Evolutionary conservation across 2,888 invertebrate genomes (phyloP).

Genomic region (Caprella mutica): DNA sequence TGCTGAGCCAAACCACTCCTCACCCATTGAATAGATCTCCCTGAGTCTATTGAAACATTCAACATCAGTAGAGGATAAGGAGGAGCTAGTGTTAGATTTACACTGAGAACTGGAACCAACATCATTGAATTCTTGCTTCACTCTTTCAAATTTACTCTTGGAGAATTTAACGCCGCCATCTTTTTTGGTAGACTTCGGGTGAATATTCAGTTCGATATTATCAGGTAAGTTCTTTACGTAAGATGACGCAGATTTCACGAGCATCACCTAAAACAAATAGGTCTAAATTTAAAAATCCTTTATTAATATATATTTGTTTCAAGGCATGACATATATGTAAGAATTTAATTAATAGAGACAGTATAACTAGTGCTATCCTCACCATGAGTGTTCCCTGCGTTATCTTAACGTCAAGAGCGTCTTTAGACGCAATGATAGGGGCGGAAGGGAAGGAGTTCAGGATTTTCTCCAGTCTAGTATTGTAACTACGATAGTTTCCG

Average conservation of each 20-base stretch:
- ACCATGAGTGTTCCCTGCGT: conserved; percentile 6
- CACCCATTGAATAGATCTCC: conserved; percentile 28
- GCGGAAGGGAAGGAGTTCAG: not conserved
- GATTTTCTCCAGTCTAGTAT: not conserved
- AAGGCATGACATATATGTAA: no score
- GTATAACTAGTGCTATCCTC: no score
- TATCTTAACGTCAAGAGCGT: conserved; percentile 1
- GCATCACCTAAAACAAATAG: conserved; percentile 21
- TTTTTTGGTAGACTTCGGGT: not conserved
- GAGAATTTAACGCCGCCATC: not conserved
- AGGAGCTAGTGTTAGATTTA: not conserved
- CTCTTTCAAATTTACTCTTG: no score
- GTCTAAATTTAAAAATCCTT: no score
- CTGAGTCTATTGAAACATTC: conserved; percentile 12
- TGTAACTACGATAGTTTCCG: not conserved
- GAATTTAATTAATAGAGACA: no score
- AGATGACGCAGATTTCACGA: conserved; percentile 26
- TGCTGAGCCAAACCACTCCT: conserved; percentile 26
- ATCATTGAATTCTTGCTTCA: no score
- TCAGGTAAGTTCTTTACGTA: conserved; percentile 21
- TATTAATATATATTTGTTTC: no score
- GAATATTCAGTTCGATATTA: conserved; percentile 11
- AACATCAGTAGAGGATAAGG: not conserved
- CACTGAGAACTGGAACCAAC: no score
- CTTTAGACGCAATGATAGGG: conserved; percentile 1